Evolutionary conservation across 2,888 invertebrate genomes (phyloP).

Genomic region (Timandra comae): DNA sequence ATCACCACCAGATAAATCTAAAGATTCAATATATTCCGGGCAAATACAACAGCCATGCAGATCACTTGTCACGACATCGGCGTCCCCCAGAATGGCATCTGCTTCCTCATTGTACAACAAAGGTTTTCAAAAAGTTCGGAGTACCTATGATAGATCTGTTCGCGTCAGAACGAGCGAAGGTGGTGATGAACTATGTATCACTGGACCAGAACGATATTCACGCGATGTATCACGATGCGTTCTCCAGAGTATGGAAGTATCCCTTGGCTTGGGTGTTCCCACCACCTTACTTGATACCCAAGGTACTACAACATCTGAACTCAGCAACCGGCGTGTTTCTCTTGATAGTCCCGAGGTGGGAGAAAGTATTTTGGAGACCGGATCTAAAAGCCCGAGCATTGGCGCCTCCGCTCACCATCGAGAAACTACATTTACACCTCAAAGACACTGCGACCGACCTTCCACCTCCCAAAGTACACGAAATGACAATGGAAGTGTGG

Average conservation of each 20-base stretch:
- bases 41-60: slow-evolving; percentile 2
- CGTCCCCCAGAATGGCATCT: neutral
- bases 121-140: slow-evolving; percentile 1
- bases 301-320: slow-evolving; percentile 16
- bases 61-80: slow-evolving; percentile 1
- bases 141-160: slow-evolving; percentile 20
- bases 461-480: slow-evolving; percentile 13
- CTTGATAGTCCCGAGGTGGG: slow-evolving; percentile 26
- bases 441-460: slow-evolving; percentile 19
- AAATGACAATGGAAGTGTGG: slow-evolving; percentile 20
- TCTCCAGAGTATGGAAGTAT: slow-evolving; percentile 16
- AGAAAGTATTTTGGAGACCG: slow-evolving; percentile 29
- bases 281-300: slow-evolving; percentile 19
- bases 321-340: slow-evolving; percentile 18
- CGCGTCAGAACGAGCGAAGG: slow-evolving; percentile 19
- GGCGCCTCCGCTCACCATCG: slow-evolving; percentile 15
- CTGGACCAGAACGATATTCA: slow-evolving; percentile 13
- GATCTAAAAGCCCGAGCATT: slow-evolving; percentile 26
- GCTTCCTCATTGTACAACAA: neutral
- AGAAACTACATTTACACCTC: slow-evolving; percentile 8
- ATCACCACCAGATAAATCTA: neutral
- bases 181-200: slow-evolving; percentile 17
- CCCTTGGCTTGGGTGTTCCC: slow-evolving; percentile 23
- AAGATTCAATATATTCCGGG: slow-evolving; percentile 2
- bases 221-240: slow-evolving; percentile 19